Evolutionary conservation across 2,888 invertebrate genomes (phyloP).

Genomic region (Mechanitis messenoides): DNA sequence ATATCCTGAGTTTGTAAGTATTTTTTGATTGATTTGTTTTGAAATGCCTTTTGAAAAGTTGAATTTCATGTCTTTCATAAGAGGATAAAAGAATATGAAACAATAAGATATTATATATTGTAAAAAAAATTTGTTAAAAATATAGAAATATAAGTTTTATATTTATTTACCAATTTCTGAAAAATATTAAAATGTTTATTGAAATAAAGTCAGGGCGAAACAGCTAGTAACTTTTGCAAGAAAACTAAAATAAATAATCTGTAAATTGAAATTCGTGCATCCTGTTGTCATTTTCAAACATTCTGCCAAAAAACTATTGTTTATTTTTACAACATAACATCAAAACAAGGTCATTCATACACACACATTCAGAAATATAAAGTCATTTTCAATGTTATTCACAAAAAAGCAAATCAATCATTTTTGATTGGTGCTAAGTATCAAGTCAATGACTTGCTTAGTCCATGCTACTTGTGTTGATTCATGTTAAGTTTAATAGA

Average conservation of each 20-base stretch:
- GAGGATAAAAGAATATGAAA: no score
- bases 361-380: not conserved
- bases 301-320: not conserved
- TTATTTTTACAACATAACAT: no score
- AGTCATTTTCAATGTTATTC: not conserved
- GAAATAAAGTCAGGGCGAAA: no score
- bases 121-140: no score
- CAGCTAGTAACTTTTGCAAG: not conserved
- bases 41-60: no score
- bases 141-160: no score
- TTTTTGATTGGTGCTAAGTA: slow-evolving; percentile 2
- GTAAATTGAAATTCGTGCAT: not conserved
- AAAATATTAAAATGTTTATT: no score
- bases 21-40: slow-evolving; percentile 14
- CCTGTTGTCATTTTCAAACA: not conserved
- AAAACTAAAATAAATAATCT: not conserved
- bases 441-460: slow-evolving; percentile 21
- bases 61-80: no score
- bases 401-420: slow-evolving; percentile 14
- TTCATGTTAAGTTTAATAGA: slow-evolving; percentile 5
- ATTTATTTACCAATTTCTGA: no score
- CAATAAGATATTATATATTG: no score
- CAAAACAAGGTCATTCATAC: slow-evolving; percentile 1
- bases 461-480: slow-evolving; percentile 14
- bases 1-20: slow-evolving; percentile 86